These are phyloP conservation scores for Drosophila pseudotalamancana DNA, from an alignment of 2,888 invertebrate species.

Conservation along the genomic window DNA sequence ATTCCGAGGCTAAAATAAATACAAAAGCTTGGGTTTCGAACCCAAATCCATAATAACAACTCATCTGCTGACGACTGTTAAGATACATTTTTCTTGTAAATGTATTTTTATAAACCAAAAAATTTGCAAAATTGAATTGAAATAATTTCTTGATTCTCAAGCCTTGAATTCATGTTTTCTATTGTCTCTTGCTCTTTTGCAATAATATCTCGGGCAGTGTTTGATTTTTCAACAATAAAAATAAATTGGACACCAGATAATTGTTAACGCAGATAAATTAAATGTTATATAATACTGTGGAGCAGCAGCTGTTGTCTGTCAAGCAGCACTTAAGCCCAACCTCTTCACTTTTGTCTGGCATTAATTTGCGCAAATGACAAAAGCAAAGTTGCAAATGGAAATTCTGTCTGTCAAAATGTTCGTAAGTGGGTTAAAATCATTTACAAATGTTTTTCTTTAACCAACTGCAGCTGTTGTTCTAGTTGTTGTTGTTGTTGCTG, in stretches of 20 bases:
- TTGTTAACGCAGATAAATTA: not conserved
- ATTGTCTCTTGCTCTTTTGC: too few species aligned
- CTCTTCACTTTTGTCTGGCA: slow-evolving; percentile 36
- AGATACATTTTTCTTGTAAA: too few species aligned
- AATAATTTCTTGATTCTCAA: too few species aligned
- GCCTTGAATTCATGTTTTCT: not conserved
- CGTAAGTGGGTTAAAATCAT: slow-evolving; percentile 66
- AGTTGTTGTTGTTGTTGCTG: slow-evolving; percentile 14
- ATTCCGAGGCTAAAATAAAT: too few species aligned
- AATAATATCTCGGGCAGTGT: not conserved
- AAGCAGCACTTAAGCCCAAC: slow-evolving; percentile 23
- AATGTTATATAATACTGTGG: slow-evolving; percentile 11
- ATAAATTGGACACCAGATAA: not conserved
- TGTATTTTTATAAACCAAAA: too few species aligned
- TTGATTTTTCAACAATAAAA: not conserved
- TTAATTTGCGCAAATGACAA: slow-evolving; percentile 75
- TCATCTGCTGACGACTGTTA: too few species aligned
- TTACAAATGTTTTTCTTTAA: slow-evolving; percentile 48
- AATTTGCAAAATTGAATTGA: too few species aligned
- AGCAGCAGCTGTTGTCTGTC: slow-evolving; percentile 33
- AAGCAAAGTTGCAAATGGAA: slow-evolving; percentile 75
- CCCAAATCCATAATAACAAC: too few species aligned
- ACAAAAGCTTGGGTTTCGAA: too few species aligned
- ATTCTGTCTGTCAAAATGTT: slow-evolving; percentile 67
- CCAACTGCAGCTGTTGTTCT: slow-evolving; percentile 8